Percentiles rank a stretch among this genome's conserved stretches.
Evolutionary conservation across 2,888 invertebrate genomes (phyloP).

Genomic region (Dryobotodes eremita): DNA sequence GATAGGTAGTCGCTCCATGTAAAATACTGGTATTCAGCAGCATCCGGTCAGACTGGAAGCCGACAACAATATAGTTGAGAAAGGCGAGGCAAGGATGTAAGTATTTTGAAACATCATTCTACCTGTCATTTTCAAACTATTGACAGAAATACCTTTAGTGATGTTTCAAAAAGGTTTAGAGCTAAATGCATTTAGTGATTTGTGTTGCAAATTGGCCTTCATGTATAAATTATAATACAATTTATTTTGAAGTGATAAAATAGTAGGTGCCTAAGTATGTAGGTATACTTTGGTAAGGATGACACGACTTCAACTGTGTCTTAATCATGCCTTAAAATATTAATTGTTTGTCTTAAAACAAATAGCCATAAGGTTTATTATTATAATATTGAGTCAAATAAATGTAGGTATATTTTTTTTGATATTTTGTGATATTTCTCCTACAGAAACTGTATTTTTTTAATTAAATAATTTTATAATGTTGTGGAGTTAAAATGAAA

Average conservation of each 20-base stretch:
- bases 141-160: too few relatives aligned
- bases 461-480: conserved; percentile 18
- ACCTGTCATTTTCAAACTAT: too few relatives aligned
- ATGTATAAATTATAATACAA: neutral
- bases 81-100: too few relatives aligned
- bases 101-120: too few relatives aligned
- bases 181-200: neutral
- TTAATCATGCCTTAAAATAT: conserved; percentile 16
- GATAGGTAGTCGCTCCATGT: too few relatives aligned
- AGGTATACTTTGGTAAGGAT: too few relatives aligned
- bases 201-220: neutral
- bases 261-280: neutral
- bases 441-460: neutral
- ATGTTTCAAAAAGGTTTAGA: neutral
- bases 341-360: conserved; percentile 23
- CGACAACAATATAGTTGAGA: too few relatives aligned
- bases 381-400: conserved; percentile 30
- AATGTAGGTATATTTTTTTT: neutral
- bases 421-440: conserved; percentile 41
- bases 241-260: neutral
- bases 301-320: neutral
- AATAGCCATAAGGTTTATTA: neutral
- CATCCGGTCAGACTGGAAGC: too few relatives aligned
- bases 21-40: too few relatives aligned
- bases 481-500: neutral